Conservation (phyloP, 2,888 invertebrate genomes). For the Phengaris arion region DNA sequence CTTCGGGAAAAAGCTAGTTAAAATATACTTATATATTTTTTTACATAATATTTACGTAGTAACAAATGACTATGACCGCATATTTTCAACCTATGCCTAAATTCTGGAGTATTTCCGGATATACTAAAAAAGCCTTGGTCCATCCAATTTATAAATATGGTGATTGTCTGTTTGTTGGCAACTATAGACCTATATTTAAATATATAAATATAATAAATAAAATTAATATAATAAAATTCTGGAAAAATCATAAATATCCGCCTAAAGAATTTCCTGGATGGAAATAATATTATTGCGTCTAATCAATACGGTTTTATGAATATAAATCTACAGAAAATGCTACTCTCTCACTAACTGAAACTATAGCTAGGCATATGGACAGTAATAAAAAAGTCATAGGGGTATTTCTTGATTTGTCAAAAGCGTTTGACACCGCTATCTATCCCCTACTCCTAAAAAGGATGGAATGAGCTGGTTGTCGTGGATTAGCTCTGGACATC, state of each 20-base stretch:
- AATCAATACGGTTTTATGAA: conserved; percentile 7
- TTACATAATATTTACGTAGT: no score
- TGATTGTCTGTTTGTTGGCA: neutral
- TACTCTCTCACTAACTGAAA: neutral
- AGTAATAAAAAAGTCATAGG: neutral
- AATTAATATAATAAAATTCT: no score
- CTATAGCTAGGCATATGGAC: neutral
- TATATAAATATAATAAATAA: no score
- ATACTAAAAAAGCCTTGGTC: neutral
- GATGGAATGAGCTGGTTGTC: conserved; percentile 5
- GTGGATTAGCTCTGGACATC: neutral
- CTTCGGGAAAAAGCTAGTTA: no score
- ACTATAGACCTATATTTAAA: conserved; percentile 6
- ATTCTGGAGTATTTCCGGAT: neutral
- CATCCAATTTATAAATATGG: conserved; percentile 10
- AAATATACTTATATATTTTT: no score
- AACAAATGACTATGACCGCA: neutral
- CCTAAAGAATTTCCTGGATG: neutral
- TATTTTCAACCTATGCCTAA: neutral
- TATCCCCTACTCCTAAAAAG: conserved; percentile 1
- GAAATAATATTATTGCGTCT: neutral
- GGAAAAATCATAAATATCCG: neutral
- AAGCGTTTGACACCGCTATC: conserved; percentile 2
- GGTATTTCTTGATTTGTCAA: conserved; percentile 16
- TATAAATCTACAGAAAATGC: conserved; percentile 10